Percentiles rank a stretch among this genome's conserved stretches.
Conservation (phyloP, 2,888 invertebrate species). For the Pseudococcus jackbeardsleyi region DNA sequence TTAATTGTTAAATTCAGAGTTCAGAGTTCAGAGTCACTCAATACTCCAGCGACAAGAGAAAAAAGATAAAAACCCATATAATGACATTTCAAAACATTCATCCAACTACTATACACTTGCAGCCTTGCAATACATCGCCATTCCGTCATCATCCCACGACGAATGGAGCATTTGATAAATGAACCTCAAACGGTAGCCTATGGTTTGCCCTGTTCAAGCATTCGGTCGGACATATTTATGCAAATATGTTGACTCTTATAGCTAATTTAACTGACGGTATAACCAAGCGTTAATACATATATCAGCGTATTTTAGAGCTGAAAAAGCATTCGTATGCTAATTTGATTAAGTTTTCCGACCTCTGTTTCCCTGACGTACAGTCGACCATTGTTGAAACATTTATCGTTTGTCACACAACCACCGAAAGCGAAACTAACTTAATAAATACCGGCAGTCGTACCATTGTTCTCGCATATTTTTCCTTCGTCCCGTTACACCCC, state of each 20-base stretch:
- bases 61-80: too few species aligned
- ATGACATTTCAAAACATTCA: too few species aligned
- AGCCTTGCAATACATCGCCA: too few species aligned
- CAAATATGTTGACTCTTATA: conserved; percentile 65
- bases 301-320: conserved; percentile 61
- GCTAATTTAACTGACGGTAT: conserved; percentile 64
- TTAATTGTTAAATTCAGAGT: too few species aligned
- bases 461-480: conserved; percentile 47
- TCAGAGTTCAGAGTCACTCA: too few species aligned
- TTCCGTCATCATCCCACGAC: background rate
- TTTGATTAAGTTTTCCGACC: conserved; percentile 63
- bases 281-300: conserved; percentile 60
- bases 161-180: conserved; percentile 57
- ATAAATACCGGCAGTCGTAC: conserved; percentile 59
- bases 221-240: conserved; percentile 65
- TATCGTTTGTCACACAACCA: conserved; percentile 62
- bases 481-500: background rate
- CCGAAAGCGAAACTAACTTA: conserved; percentile 63
- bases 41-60: too few species aligned
- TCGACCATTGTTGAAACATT: conserved; percentile 61
- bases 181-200: conserved; percentile 63
- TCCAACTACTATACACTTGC: too few species aligned
- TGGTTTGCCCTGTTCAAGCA: conserved; percentile 54
- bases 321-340: conserved; percentile 64
- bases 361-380: conserved; percentile 57